Evolutionary conservation across 2,113 vertebrate species (phyloP), one percentile per base, ranked within the genome.

Genomic region (Sinocyclocheilus maitianheensis): DNA sequence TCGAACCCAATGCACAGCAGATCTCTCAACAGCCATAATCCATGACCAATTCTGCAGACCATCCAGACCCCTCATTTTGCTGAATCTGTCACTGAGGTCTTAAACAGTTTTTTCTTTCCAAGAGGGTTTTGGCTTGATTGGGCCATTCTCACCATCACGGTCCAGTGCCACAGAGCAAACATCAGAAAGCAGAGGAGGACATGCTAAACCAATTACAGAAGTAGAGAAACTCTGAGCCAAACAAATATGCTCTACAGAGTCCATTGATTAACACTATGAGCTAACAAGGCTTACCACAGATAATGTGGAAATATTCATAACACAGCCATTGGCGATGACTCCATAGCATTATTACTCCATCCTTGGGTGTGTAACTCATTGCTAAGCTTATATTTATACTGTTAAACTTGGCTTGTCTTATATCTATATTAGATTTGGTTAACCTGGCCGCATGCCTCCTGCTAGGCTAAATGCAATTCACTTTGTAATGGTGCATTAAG

Each of bases 191-290:
- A 53, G 37, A 63, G 55, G 77, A 26, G 18, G 10, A 40, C 26
- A 67, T 63, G 83, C 87, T 92, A 92, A 93, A 92, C 86, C 89
- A 90, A 90, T 93, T 88, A 91, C 84, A 34, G 14, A 62, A 30
- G 60, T 26, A 58, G 86, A 65, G 63, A 90, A 87, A 88, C 87
- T 26, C 77, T 48, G 79, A 85, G 84, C 75, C 84, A 89, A 85
- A 78, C 74, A 78, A 55, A 74, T 67, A 62, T 51, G 60, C 30
- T 76, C 8, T 14, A 55, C 34, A 12, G 24, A 51, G 69, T 26
- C 46, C 13, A 63, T 51, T 74, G 34, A 76, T 85, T 60, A 83
- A 40, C 46, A 60, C 24, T 3, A 53, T 11, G 11, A n/a, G 48
- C 55, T 76, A 87, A 79, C 75, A 34, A 83, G 24, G 30, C n/a